phyloP scores from a whole-genome alignment of 2,888 invertebrate species.

The Cyaniris semiargus region DNA sequence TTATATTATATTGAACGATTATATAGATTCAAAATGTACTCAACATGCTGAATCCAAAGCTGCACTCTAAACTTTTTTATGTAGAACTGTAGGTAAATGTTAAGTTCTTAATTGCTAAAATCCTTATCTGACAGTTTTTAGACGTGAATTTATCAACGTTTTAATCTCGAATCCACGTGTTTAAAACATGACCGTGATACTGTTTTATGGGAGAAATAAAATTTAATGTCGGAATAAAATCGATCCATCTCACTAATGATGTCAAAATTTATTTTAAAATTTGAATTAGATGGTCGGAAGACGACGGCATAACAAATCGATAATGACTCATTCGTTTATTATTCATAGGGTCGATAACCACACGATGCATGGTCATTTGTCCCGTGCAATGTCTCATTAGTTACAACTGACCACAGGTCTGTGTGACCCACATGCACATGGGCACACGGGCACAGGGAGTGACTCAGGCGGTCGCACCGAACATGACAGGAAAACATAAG shows the following conservation, averaged over 20 bases:
- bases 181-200: not conserved
- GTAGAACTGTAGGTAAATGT: not conserved
- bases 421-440: constrained; percentile 34
- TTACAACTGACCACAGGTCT: constrained; percentile 19
- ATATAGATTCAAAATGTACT: too few species aligned
- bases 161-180: constrained; percentile 19
- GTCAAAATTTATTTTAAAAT: constrained; percentile 8
- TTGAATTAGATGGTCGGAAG: constrained; percentile 8
- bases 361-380: not conserved
- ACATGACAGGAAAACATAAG: constrained; percentile 35
- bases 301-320: not conserved
- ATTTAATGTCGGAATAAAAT: constrained; percentile 10
- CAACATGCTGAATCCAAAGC: too few species aligned
- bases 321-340: constrained; percentile 26
- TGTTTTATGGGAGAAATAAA: constrained; percentile 22
- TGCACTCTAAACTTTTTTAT: not conserved
- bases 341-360: constrained; percentile 25
- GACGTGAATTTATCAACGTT: not conserved
- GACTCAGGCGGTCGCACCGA: constrained; percentile 33
- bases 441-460: constrained; percentile 34
- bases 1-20: too few species aligned
- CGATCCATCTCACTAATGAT: constrained; percentile 28
- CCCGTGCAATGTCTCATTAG: not conserved
- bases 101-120: not conserved
- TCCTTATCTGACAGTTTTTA: not conserved